phyloP scores from a whole-genome alignment of 2,797 vertebrate species.

The Tragopan temminckii region DNA sequence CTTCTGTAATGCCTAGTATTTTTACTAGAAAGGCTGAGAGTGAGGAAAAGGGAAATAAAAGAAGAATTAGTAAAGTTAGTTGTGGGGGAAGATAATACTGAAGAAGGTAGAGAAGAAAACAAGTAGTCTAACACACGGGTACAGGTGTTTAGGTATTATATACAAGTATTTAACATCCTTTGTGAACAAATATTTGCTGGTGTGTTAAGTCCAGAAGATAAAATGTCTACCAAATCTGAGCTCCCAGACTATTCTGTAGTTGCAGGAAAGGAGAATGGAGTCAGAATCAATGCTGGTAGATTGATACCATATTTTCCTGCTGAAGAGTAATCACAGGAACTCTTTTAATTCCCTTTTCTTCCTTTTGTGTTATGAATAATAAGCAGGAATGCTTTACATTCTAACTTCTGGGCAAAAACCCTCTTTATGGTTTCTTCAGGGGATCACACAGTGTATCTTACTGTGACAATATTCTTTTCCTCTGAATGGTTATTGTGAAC shows the following conservation, averaged over 20 bases:
- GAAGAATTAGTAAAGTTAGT: neutral
- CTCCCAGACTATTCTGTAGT: neutral
- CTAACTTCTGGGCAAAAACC: neutral
- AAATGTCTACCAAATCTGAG: neutral
- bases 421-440: neutral
- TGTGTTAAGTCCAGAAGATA: neutral
- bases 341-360: neutral
- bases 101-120: neutral
- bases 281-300: neutral
- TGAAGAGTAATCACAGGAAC: neutral
- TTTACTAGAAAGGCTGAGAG: neutral
- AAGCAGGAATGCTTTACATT: neutral
- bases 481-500: neutral
- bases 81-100: neutral
- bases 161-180: neutral
- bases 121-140: neutral
- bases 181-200: neutral
- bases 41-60: neutral
- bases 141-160: neutral
- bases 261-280: neutral
- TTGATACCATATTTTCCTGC: neutral
- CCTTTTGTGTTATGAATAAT: neutral
- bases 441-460: neutral
- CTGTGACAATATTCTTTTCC: neutral
- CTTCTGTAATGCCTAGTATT: neutral